A percentile compares a stretch with the other conserved stretches of the same genome.
Conservation (phyloP, 2,113 vertebrate species). For the Elachura formosa region DNA sequence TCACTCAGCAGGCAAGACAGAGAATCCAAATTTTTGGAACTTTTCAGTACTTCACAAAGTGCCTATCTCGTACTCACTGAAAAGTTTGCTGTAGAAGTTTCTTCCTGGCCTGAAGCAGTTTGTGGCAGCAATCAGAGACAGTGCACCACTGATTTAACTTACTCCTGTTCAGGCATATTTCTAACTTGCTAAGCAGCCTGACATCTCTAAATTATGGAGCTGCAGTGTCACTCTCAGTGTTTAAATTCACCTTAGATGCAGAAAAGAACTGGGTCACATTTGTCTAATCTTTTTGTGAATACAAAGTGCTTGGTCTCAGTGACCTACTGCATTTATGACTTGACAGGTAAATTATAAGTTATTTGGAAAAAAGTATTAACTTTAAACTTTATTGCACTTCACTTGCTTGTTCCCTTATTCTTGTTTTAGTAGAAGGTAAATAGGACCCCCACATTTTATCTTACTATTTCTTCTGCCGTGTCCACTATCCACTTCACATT, state of each 20-base stretch:
- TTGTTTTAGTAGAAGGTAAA: neutral
- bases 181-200: neutral
- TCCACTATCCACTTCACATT: neutral
- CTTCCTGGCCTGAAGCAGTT: neutral
- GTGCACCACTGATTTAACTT: neutral
- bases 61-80: neutral
- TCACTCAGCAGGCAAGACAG: neutral
- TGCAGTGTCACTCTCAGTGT: neutral
- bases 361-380: neutral
- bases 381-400: neutral
- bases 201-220: neutral
- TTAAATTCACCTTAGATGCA: neutral
- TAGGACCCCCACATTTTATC: neutral
- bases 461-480: neutral
- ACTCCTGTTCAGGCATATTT: neutral
- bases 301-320: neutral
- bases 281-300: neutral
- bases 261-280: neutral
- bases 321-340: neutral
- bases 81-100: neutral
- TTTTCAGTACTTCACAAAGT: neutral
- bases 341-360: constrained; percentile 11
- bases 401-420: neutral
- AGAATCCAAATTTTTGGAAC: neutral
- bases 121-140: neutral